Evolutionary conservation across 2,797 vertebrate species (phyloP).

Genomic region (Ceryle rudis): DNA sequence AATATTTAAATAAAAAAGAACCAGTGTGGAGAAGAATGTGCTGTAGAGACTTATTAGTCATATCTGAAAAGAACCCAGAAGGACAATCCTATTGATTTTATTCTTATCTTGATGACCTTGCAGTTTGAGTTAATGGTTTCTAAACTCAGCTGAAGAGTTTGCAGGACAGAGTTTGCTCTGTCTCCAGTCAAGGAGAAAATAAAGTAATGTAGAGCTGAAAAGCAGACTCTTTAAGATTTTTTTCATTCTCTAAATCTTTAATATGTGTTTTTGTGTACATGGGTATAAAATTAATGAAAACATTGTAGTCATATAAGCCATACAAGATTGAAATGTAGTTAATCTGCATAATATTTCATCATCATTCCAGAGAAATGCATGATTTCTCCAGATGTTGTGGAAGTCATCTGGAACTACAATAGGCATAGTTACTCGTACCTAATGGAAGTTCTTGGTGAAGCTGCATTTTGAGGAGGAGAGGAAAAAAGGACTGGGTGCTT

Average conservation of each 20-base stretch:
- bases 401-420: background rate
- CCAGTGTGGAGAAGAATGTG: background rate
- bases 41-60: background rate
- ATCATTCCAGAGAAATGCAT: too few species aligned
- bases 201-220: conserved; percentile 10
- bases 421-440: background rate
- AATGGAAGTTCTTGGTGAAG: background rate
- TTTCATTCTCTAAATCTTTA: background rate
- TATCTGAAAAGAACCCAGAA: conserved; percentile 2
- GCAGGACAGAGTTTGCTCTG: background rate
- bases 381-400: background rate
- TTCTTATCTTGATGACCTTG: conserved; percentile 67
- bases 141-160: conserved; percentile 55
- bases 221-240: background rate
- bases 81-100: conserved; percentile 47
- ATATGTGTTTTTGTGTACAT: background rate
- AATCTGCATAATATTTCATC: too few species aligned
- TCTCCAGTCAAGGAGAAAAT: conserved; percentile 52
- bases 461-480: background rate
- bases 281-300: background rate
- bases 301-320: background rate
- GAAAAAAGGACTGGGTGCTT: background rate
- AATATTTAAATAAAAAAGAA: conserved; percentile 61
- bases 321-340: background rate
- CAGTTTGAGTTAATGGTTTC: conserved; percentile 68